Percentiles rank a stretch among this genome's conserved stretches.
These are phyloP conservation scores for Boulengeromyrus knoepffleri DNA, from an alignment of 2,113 vertebrate genomes.

Conservation along the genomic window DNA sequence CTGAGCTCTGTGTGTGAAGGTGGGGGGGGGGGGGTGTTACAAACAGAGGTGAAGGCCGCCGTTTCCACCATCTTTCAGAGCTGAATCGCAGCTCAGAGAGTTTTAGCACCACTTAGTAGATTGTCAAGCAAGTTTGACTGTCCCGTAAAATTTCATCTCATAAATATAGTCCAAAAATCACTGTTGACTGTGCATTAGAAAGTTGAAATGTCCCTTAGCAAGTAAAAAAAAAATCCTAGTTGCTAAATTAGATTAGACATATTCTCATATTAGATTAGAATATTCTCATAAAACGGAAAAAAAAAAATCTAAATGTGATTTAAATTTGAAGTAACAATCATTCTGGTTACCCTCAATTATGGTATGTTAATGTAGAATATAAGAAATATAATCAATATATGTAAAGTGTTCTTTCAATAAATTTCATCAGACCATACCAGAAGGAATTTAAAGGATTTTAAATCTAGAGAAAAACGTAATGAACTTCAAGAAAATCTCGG, in stretches of 20 bases:
- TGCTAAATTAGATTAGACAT: neutral
- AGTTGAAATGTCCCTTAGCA: neutral
- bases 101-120: neutral
- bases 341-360: neutral
- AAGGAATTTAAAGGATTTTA: neutral
- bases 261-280: too few relatives aligned
- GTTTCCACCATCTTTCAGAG: neutral
- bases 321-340: neutral
- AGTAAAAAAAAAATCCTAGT: neutral
- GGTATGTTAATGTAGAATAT: neutral
- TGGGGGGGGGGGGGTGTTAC: constrained; percentile 17
- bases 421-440: neutral
- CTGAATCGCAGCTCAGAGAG: neutral
- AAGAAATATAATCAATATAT: neutral
- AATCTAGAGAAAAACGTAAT: neutral
- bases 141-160: neutral
- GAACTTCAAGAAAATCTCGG: neutral
- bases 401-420: constrained; percentile 7
- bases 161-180: neutral
- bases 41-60: constrained; percentile 12
- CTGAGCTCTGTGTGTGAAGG: constrained; percentile 40
- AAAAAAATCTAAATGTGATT: neutral
- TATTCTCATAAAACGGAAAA: neutral
- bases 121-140: neutral
- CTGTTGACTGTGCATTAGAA: neutral